Evolutionary conservation across 2,888 invertebrate genomes (phyloP).

Genomic region (Miltochrista miniata): DNA sequence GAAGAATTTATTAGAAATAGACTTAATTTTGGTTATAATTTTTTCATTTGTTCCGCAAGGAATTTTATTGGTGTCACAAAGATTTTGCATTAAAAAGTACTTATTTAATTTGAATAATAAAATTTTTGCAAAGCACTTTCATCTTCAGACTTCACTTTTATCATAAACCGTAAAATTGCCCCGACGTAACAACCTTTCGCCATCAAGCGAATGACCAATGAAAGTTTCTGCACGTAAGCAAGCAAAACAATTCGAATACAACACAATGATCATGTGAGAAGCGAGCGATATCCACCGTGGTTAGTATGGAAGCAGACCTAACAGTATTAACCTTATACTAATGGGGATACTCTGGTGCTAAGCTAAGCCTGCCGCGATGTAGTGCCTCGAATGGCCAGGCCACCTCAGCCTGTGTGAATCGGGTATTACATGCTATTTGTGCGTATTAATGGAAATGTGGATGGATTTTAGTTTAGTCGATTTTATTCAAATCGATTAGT

Average conservation of each 20-base stretch:
- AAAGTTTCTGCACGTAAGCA: conserved; percentile 67
- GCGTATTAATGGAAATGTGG: conserved; percentile 61
- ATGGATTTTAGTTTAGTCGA: conserved; percentile 18
- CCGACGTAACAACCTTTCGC: too few relatives aligned
- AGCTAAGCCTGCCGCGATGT: conserved; percentile 66
- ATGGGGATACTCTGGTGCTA: conserved; percentile 59
- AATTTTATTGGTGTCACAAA: too few relatives aligned
- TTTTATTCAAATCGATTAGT: conserved; percentile 11
- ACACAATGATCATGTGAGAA: conserved; percentile 79
- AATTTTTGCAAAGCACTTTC: too few relatives aligned
- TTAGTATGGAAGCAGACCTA: conserved; percentile 76
- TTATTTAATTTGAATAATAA: too few relatives aligned
- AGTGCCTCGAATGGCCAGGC: conserved; percentile 56
- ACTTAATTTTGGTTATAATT: too few relatives aligned
- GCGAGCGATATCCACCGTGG: conserved; percentile 65
- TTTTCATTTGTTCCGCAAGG: too few relatives aligned
- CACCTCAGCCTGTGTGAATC: conserved; percentile 80
- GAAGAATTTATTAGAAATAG: too few relatives aligned
- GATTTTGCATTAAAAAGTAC: too few relatives aligned
- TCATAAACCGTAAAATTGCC: too few relatives aligned
- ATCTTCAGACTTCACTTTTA: too few relatives aligned
- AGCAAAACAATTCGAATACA: conserved; percentile 78
- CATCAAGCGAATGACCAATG: conserved; percentile 25
- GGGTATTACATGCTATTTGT: conserved; percentile 71
- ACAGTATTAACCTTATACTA: conserved; percentile 60